Evolutionary conservation across 1,140 invertebrate genomes (phyloP).

Genomic region (Drosophila quadrilineata): DNA sequence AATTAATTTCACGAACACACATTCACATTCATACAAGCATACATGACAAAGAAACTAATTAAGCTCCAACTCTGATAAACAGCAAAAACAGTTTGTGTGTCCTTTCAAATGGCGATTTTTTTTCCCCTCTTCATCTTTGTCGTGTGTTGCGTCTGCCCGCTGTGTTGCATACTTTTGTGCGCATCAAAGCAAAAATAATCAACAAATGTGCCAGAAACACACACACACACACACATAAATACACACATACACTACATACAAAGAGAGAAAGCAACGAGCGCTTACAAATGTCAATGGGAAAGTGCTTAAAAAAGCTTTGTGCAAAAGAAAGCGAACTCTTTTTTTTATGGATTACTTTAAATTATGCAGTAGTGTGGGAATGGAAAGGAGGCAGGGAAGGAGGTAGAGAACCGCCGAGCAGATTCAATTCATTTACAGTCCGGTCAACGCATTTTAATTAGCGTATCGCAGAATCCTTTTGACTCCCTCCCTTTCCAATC

Average conservation of each 20-base stretch:
- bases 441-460: constrained; percentile 62
- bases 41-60: constrained; percentile 71
- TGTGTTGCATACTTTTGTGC: constrained; percentile 65
- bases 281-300: constrained; percentile 69
- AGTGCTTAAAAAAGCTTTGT: constrained; percentile 38
- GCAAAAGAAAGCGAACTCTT: constrained; percentile 4
- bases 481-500: constrained; percentile 16
- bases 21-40: too few relatives aligned
- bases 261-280: constrained; percentile 9
- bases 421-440: constrained; percentile 37
- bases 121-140: constrained; percentile 12
- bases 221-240: constrained; percentile 9
- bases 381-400: neutral
- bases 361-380: constrained; percentile 3
- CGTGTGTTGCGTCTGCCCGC: neutral
- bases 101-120: constrained; percentile 65
- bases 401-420: neutral
- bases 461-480: constrained; percentile 53
- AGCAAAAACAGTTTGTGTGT: constrained; percentile 59
- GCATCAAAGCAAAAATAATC: constrained; percentile 78
- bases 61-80: constrained; percentile 66
- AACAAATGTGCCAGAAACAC: constrained; percentile 67
- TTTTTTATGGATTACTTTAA: constrained; percentile 22
- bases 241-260: constrained; percentile 8
- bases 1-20: constrained; percentile 70